phyloP scores from a whole-genome alignment of 2,797 vertebrate species.

The Eidolon dupreanum region DNA sequence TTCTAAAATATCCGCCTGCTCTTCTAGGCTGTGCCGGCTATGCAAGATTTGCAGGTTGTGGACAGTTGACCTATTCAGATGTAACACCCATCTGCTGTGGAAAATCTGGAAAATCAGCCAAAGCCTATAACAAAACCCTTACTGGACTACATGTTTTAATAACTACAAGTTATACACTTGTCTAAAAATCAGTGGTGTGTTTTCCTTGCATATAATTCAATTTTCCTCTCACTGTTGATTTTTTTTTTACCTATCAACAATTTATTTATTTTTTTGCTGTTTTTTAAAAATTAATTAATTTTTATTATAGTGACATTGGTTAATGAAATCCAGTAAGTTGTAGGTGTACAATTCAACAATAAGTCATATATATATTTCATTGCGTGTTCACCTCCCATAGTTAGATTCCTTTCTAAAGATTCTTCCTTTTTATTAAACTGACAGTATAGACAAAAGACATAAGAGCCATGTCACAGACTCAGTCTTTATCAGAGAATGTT shows the following conservation, averaged over 20 bases:
- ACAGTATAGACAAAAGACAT: neutral
- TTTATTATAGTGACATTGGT: too few species aligned
- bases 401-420: neutral
- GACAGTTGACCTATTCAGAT: slow-evolving; percentile 4
- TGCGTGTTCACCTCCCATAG: too few species aligned
- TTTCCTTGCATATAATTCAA: neutral
- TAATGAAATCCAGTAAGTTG: too few species aligned
- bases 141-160: neutral
- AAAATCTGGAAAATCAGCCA: slow-evolving; percentile 40
- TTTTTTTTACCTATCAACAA: neutral
- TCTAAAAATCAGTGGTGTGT: neutral
- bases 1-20: slow-evolving; percentile 14
- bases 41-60: neutral
- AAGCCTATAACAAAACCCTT: neutral
- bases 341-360: too few species aligned
- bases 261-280: too few species aligned
- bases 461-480: neutral
- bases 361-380: too few species aligned
- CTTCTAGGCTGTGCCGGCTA: neutral
- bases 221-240: neutral
- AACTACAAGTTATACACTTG: neutral
- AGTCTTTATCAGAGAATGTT: neutral
- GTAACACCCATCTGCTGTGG: slow-evolving; percentile 22
- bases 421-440: slow-evolving; percentile 1
- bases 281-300: too few species aligned